Conservation (phyloP, 1,140 invertebrate genomes). For the Zophobas atratus region DNA sequence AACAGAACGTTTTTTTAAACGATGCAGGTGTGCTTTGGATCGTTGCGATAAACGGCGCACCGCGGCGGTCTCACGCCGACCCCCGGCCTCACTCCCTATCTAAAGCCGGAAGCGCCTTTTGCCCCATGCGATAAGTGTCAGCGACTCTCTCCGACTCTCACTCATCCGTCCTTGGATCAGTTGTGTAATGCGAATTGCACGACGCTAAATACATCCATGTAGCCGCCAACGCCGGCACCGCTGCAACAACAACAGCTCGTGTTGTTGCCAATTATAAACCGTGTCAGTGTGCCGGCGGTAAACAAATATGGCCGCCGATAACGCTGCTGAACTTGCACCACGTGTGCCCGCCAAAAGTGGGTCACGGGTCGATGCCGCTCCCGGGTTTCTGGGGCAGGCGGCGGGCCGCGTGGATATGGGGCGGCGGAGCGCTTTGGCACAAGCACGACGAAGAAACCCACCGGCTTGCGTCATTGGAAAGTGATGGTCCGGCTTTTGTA, state of each 20-base stretch:
- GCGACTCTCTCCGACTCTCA: neutral
- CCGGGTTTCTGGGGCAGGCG: slow-evolving; percentile 65
- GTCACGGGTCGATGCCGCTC: slow-evolving; percentile 66
- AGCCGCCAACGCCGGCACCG: slow-evolving; percentile 1
- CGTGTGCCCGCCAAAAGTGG: slow-evolving; percentile 61
- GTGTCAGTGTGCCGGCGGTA: slow-evolving; percentile 45
- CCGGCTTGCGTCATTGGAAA: slow-evolving; percentile 4
- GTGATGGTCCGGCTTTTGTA: neutral
- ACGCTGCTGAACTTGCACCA: slow-evolving; percentile 45
- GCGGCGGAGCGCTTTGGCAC: neutral
- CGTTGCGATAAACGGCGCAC: too few species aligned
- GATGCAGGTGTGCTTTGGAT: too few species aligned
- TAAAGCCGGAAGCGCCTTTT: too few species aligned
- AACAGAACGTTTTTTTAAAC: too few species aligned
- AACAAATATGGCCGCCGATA: slow-evolving; percentile 34
- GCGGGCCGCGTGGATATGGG: slow-evolving; percentile 52
- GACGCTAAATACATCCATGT: slow-evolving; percentile 2
- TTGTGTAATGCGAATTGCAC: slow-evolving; percentile 13
- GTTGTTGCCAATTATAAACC: slow-evolving; percentile 38
- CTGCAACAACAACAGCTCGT: neutral
- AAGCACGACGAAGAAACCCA: neutral
- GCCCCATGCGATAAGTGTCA: too few species aligned
- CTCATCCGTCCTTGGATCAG: neutral
- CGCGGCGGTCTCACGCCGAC: too few species aligned
- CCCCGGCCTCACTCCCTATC: too few species aligned